Base-by-base conservation (phyloP, 2,888 invertebrate genomes). In the Nephrocerus scutellatus region DNA sequence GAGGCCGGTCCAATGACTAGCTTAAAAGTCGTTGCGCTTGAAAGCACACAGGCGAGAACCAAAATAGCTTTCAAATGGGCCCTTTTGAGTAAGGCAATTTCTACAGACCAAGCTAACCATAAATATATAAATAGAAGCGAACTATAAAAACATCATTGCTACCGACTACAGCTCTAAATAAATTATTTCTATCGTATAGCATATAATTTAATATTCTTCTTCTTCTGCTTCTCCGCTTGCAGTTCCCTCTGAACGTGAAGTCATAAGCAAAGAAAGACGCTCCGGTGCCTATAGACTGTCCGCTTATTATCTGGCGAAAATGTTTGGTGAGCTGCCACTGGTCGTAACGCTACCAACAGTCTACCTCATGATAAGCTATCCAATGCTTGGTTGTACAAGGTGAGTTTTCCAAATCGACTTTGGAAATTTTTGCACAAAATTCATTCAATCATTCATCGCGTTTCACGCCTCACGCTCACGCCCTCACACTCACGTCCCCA, bases 231-330 rank as follows among this genome's bases (percentile, higher is more conserved):
- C 12, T n/a, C 20, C 20, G 12, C 22, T 59, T 71, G 2, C 67
- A 84, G 84, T 85, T 74, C 84, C 85, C 39, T 75, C 80, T 32
- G 85, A 86, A 65, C 73, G 82, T 49, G 81, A 82, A 68, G 84
- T 87, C 24, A 80, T 86, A 48, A 80, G 80, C 62, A 86, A 85
- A 62, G 86, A 87, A 63, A 72, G 86, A 41, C 73, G 79, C 49
- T 80, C 83, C 10, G 86, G 86, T 31, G 80, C 84, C 22, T 87
- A 86, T 60, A 73, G 85, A 37, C 69, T 86, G 35, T 84, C 84
- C 7, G 83, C 86, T 23, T 87, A 85, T 61, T 86, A 84, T 66
- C 63, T 84, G 59, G 84, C 86, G 43, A 85, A 86, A 69, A 84
- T 84, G 81, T 76, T 82, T 45, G 84, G 84, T 41, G 86, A 87